Conservation (phyloP, 2,797 vertebrate species). For the Serranus cabrilla region DNA sequence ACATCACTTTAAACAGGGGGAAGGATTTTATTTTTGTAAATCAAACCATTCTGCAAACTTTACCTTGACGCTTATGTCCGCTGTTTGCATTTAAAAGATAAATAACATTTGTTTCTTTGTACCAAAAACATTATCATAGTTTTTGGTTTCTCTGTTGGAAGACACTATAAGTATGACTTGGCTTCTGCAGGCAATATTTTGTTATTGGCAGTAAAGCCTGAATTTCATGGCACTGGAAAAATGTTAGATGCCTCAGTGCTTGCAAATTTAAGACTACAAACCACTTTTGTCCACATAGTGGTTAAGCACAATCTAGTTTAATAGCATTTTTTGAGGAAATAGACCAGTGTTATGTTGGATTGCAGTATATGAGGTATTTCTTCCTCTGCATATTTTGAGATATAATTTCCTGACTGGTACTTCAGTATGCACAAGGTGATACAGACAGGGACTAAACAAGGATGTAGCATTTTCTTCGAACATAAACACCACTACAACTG, state of each 20-base stretch:
- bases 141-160: not conserved
- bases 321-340: not conserved
- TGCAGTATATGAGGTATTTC: not conserved
- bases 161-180: not conserved
- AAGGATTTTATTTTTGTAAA: not conserved
- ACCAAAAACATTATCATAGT: not conserved
- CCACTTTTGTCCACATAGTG: not conserved
- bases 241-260: not conserved
- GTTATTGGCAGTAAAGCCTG: not conserved
- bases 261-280: not conserved
- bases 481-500: not conserved
- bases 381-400: not conserved
- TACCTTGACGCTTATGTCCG: not conserved
- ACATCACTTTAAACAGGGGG: not conserved
- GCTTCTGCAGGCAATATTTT: not conserved
- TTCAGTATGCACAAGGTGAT: not conserved
- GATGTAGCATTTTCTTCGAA: not conserved
- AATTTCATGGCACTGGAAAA: conserved; percentile 4
- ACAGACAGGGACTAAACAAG: not conserved
- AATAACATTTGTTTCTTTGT: too few species aligned
- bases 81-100: not conserved
- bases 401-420: not conserved
- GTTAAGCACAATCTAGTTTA: not conserved
- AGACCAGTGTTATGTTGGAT: not conserved
- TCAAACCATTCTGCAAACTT: not conserved